These are phyloP conservation scores for Eucidaris tribuloides DNA, from an alignment of 35 echinoderm and acorn worm species.

Conservation along the genomic window DNA sequence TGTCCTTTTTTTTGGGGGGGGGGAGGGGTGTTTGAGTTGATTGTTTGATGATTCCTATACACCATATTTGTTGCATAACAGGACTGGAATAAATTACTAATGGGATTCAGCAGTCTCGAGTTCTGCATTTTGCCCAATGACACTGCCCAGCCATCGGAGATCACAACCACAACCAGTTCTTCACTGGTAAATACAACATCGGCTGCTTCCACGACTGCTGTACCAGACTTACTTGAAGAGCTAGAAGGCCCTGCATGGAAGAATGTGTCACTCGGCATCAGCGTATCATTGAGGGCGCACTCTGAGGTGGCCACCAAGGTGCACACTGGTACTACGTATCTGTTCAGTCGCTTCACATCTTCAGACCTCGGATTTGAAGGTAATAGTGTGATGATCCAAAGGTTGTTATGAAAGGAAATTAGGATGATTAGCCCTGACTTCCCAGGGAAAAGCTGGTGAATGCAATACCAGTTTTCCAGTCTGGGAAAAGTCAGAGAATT, in stretches of 20 bases:
- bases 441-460: no score
- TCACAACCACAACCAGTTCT: constrained; percentile 4
- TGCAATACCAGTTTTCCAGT: no score
- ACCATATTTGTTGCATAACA: no score
- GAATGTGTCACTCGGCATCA: constrained; percentile 15
- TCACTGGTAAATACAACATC: background rate
- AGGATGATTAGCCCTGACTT: no score
- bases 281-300: constrained; percentile 18
- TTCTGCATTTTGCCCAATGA: constrained; percentile 48
- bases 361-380: constrained; percentile 21
- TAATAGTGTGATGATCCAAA: background rate
- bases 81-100: constrained; percentile 66
- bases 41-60: background rate
- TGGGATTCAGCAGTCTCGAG: constrained; percentile 31
- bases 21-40: background rate
- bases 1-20: background rate
- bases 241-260: constrained; percentile 16
- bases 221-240: constrained; percentile 16
- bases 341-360: constrained; percentile 27
- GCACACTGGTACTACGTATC: constrained; percentile 18
- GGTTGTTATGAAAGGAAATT: no score
- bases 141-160: background rate
- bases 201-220: background rate
- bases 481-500: no score
- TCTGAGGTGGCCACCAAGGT: background rate